phyloP scores from a whole-genome alignment of 2,797 vertebrate species.

The Crypturellus tataupa region DNA sequence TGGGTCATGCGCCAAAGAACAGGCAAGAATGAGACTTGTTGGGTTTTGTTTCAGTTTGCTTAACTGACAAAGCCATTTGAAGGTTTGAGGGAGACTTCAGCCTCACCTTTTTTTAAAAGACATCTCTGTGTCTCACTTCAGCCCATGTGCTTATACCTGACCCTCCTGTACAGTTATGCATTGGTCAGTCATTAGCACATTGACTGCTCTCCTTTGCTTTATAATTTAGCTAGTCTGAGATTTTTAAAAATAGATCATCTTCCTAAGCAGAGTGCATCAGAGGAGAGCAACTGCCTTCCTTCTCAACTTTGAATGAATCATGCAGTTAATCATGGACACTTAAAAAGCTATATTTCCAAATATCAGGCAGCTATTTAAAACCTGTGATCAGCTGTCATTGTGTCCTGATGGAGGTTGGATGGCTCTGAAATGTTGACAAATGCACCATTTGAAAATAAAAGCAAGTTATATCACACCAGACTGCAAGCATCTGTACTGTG shows the following conservation, averaged over 20 bases:
- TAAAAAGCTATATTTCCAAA: constrained; percentile 53
- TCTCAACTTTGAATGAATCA: constrained; percentile 36
- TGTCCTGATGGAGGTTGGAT: constrained; percentile 38
- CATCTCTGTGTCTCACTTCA: not conserved
- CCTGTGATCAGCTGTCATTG: constrained; percentile 57
- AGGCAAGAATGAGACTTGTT: not conserved
- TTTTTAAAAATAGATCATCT: constrained; percentile 26
- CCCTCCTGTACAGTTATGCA: not conserved
- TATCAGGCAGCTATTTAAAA: constrained; percentile 70
- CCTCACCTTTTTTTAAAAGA: not conserved
- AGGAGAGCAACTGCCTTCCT: constrained; percentile 1
- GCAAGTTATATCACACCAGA: constrained; percentile 61
- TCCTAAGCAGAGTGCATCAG: not conserved
- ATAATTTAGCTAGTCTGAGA: constrained; percentile 2
- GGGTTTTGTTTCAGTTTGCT: not conserved
- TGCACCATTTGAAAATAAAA: constrained; percentile 68
- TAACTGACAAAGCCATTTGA: not conserved
- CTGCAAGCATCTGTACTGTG: constrained; percentile 68
- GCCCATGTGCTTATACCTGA: not conserved
- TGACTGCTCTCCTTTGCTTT: not conserved
- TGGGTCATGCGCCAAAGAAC: not conserved
- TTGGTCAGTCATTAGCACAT: not conserved
- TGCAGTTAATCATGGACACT: constrained; percentile 11
- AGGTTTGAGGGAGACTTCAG: not conserved
- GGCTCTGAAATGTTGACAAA: constrained; percentile 62